Percentiles rank a stretch among this genome's conserved stretches.
Conservation (phyloP, 2,113 vertebrate species). For the Otolemur garnettii region DNA sequence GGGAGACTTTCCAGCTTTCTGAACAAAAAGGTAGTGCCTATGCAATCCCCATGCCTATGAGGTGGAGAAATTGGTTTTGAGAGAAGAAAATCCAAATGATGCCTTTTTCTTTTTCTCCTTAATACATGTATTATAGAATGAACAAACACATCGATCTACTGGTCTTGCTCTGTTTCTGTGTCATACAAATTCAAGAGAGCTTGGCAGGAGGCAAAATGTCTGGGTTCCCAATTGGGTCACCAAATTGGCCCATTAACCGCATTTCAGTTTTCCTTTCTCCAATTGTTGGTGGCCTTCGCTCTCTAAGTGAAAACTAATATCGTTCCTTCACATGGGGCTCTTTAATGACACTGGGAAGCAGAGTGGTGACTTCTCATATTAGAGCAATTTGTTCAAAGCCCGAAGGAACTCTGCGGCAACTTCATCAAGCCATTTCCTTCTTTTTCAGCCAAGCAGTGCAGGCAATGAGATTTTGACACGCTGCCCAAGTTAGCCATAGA, state of each 20-base stretch:
- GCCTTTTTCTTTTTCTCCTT: constrained; percentile 60
- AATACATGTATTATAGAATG: neutral
- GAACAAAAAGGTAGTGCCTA: constrained; percentile 55
- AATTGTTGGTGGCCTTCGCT: constrained; percentile 60
- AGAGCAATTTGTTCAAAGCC: constrained; percentile 74
- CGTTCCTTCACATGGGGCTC: constrained; percentile 66
- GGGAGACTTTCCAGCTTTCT: constrained; percentile 68
- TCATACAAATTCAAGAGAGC: constrained; percentile 59
- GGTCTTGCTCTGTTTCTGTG: constrained; percentile 51
- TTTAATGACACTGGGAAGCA: constrained; percentile 65
- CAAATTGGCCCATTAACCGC: constrained; percentile 72
- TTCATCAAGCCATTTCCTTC: constrained; percentile 50
- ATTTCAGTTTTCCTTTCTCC: constrained; percentile 63
- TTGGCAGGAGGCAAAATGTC: constrained; percentile 64
- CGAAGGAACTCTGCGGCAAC: constrained; percentile 49
- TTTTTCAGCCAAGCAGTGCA: neutral
- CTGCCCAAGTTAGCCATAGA: neutral
- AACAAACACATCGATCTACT: constrained; percentile 40
- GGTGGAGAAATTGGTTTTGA: constrained; percentile 53
- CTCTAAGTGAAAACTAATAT: constrained; percentile 77
- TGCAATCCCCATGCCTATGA: constrained; percentile 60
- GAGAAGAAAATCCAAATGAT: constrained; percentile 61
- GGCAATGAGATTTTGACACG: neutral
- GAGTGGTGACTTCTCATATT: constrained; percentile 71
- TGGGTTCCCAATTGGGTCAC: constrained; percentile 68